Conservation (phyloP, 1,140 invertebrate species). For the Apis dorsata region DNA sequence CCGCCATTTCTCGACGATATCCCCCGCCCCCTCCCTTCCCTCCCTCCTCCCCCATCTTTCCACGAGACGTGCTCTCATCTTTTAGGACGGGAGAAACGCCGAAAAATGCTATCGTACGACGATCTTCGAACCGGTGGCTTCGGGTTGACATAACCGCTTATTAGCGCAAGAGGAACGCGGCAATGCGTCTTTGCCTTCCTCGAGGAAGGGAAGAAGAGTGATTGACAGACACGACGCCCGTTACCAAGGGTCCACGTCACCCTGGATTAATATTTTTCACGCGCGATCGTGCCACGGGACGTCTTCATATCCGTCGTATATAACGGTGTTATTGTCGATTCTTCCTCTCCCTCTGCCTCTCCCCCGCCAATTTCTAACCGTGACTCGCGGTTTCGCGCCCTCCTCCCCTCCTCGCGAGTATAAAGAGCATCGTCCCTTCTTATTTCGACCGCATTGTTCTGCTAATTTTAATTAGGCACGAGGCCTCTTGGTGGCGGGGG, state of each 20-base stretch:
- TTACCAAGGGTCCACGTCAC: constrained; percentile 43
- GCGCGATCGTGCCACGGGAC: constrained; percentile 39
- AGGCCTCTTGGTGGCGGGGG: neutral
- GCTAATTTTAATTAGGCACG: constrained; percentile 48
- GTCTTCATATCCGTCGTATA: constrained; percentile 57
- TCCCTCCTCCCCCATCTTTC: neutral
- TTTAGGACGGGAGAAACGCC: constrained; percentile 30
- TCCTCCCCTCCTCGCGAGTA: constrained; percentile 5
- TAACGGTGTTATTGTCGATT: constrained; percentile 51
- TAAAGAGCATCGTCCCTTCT: constrained; percentile 22
- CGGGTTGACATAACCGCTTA: constrained; percentile 58
- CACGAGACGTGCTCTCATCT: constrained; percentile 36
- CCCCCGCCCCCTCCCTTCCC: neutral
- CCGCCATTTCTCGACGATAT: constrained; percentile 5
- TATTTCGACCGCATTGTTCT: constrained; percentile 38
- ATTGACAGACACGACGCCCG: constrained; percentile 52
- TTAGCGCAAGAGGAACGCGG: constrained; percentile 32
- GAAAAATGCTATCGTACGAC: constrained; percentile 53
- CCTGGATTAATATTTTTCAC: constrained; percentile 72
- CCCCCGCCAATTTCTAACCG: constrained; percentile 71
- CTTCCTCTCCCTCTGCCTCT: constrained; percentile 34
- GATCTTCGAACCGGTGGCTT: constrained; percentile 26
- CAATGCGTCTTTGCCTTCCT: constrained; percentile 16
- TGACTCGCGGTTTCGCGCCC: constrained; percentile 69
- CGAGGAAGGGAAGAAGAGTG: neutral